Evolutionary conservation across 2,113 vertebrate genomes (phyloP).

Genomic region (Haplochromis burtoni): DNA sequence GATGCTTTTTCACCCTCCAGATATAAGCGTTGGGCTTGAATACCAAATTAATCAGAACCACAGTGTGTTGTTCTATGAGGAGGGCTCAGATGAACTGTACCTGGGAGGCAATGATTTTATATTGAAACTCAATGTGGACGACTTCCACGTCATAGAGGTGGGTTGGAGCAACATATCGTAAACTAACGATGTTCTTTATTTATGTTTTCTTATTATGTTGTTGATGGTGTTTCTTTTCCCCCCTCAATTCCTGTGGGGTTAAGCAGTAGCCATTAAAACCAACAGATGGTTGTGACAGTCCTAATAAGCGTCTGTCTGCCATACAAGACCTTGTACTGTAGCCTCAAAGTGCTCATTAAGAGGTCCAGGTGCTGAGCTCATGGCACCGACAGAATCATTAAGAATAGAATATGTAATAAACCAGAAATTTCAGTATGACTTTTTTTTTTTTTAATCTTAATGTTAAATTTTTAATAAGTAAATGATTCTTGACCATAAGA

Average conservation of each 20-base stretch:
- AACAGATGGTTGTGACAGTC: not conserved
- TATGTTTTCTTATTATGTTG: not conserved
- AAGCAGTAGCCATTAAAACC: not conserved
- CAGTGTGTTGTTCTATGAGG: conserved; percentile 46
- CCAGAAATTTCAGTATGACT: not conserved
- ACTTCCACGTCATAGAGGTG: conserved; percentile 42
- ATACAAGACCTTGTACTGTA: not conserved
- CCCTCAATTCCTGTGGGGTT: not conserved
- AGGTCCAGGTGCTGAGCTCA: not conserved
- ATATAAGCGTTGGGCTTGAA: not conserved
- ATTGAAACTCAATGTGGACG: conserved; percentile 26
- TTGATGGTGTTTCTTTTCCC: accelerated
- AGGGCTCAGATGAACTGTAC: conserved; percentile 37
- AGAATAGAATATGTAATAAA: not conserved
- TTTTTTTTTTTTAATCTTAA: not conserved
- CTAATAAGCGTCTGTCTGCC: not conserved
- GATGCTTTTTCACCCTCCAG: conserved; percentile 1
- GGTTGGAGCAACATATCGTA: not conserved
- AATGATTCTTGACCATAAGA: not conserved
- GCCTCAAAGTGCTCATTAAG: not conserved
- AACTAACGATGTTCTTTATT: not conserved
- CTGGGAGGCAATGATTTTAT: conserved; percentile 55
- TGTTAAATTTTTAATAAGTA: not conserved
- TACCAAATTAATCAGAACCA: conserved; percentile 31
- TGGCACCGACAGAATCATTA: not conserved